Evolutionary conservation across 2,888 invertebrate genomes (phyloP).

Genomic region (Drosophila falleni): DNA sequence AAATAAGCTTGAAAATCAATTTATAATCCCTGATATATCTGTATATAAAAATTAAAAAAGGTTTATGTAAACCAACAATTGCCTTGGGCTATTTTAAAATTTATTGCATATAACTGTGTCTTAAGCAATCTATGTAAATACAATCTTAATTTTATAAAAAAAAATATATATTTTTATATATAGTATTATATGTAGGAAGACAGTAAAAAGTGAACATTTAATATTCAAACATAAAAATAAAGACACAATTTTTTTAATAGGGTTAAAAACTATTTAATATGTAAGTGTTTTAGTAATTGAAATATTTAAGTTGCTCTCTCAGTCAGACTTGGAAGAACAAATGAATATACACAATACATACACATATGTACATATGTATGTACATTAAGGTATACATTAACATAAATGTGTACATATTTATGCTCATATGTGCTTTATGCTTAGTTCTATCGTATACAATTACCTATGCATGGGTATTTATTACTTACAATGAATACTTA

Average conservation of each 20-base stretch:
- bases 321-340: slow-evolving; percentile 30
- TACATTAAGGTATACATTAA: background rate
- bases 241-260: slow-evolving; percentile 2
- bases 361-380: slow-evolving; percentile 5
- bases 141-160: slow-evolving; percentile 26
- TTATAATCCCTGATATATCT: background rate
- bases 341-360: slow-evolving; percentile 20
- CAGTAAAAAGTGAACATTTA: slow-evolving; percentile 6
- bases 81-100: slow-evolving; percentile 44
- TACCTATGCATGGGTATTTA: slow-evolving; percentile 22
- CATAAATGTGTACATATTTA: background rate
- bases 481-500: slow-evolving; percentile 43
- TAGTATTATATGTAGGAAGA: background rate
- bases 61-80: background rate
- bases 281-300: background rate
- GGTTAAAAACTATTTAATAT: background rate
- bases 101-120: slow-evolving; percentile 42
- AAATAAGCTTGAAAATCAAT: background rate
- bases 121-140: slow-evolving; percentile 39
- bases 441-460: slow-evolving; percentile 13
- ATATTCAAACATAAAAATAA: slow-evolving; percentile 17
- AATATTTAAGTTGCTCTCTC: slow-evolving; percentile 17
- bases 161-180: background rate
- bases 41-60: background rate
- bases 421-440: slow-evolving; percentile 15